Conservation (phyloP, 2,888 invertebrate genomes). For the Calameuta idolon region DNA sequence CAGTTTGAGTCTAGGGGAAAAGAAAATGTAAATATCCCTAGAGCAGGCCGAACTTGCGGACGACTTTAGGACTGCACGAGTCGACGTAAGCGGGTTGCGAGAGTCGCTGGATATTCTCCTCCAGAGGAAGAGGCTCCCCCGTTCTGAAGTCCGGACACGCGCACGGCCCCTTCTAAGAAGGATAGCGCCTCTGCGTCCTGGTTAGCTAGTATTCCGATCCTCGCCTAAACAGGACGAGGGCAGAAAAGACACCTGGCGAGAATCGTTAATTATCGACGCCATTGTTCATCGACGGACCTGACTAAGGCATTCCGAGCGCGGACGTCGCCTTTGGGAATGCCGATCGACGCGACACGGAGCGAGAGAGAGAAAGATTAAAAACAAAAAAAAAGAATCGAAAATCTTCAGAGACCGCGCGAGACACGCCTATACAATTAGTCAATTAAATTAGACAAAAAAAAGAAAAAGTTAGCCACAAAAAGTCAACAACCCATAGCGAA, state of each 20-base stretch:
- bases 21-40: too few relatives aligned
- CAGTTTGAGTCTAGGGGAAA: too few relatives aligned
- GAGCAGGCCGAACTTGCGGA: too few relatives aligned
- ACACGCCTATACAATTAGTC: not conserved
- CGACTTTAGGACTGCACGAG: too few relatives aligned
- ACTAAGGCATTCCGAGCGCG: constrained; percentile 29
- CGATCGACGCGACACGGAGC: constrained; percentile 28
- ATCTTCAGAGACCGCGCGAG: not conserved
- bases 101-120: too few relatives aligned
- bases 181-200: constrained; percentile 41
- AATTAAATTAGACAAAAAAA: not conserved
- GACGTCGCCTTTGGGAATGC: constrained; percentile 37
- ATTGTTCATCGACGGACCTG: constrained; percentile 35
- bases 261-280: constrained; percentile 57
- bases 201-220: constrained; percentile 48
- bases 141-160: constrained; percentile 20
- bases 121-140: too few relatives aligned
- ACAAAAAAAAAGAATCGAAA: not conserved
- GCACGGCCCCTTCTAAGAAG: constrained; percentile 42
- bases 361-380: too few relatives aligned
- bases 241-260: constrained; percentile 51
- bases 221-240: constrained; percentile 50
- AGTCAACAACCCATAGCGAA: too few relatives aligned
- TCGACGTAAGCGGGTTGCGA: too few relatives aligned
- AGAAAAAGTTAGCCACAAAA: too few relatives aligned